Base-by-base conservation (phyloP, 2,797 vertebrate genomes). In the Micrastur ruficollis region DNA sequence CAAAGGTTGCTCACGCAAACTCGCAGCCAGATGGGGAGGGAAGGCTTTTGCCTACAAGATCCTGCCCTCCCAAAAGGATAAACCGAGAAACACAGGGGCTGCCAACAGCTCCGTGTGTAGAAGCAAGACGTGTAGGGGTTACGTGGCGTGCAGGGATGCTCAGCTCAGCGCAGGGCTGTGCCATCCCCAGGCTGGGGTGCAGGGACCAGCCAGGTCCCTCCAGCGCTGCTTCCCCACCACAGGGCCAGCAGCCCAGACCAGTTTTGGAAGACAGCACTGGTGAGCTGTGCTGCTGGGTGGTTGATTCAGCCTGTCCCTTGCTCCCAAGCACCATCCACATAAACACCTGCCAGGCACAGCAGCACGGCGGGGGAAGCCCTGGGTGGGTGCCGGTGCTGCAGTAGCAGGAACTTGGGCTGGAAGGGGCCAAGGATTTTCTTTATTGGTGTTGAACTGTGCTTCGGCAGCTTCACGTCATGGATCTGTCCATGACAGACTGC, bases 401-500 rank as follows among this genome's bases (percentile, higher is more conserved):
- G 36, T 3, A 2, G 31, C 1, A 18, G 32, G 15, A 47, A 18
- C 27, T 5, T n/a, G 42, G 16, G 34, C 8, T 79, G 6, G 31
- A 27, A 40, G 21, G 5, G 27, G 12, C n/a, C 0, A 13, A 32
- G 62, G 67, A 13, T 67, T 90, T 85, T 27, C 49, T 47, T 22
- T 58, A 6, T 6, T 3, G 42, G 18, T 44, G 36, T 23, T 14
- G 26, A 63, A 23, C 55, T 34, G 17, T 14, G 61, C n/a, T 44
- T 40, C 62, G 71, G 50, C 70, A 76, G 47, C 62, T 36, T 22
- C 20, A 0, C 32, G 1, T 47, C 25, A 3, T 2, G 2, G 31
- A 1, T 21, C 2, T 3, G 32, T 36, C 72, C 3, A 0, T 13
- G 42, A 2, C 13, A 14, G 46, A 56, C 72, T 34, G 68, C 42